phyloP scores from a whole-genome alignment of 1,140 invertebrate genomes.

The Antheraea mylitta region DNA sequence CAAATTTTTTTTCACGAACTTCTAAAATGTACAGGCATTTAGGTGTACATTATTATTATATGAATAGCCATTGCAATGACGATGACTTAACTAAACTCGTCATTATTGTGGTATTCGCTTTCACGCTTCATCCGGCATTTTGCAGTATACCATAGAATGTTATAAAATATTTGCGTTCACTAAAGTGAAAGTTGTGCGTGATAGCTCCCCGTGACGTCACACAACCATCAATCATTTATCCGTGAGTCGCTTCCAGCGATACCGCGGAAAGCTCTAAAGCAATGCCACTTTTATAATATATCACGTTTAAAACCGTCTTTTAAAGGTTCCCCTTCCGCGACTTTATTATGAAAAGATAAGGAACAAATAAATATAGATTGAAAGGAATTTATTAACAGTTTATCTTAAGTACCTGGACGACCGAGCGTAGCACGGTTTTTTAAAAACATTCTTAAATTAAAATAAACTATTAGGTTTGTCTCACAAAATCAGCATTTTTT shows the following conservation, averaged over 20 bases:
- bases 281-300: conserved; percentile 70
- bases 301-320: conserved; percentile 71
- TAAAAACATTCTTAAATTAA: no score
- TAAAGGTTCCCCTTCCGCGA: conserved; percentile 51
- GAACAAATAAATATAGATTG: conserved; percentile 71
- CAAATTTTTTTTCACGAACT: no score
- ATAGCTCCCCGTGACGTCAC: conserved; percentile 45
- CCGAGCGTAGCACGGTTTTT: no score
- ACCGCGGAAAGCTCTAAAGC: conserved; percentile 73
- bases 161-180: conserved; percentile 58
- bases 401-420: no score
- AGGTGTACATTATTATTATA: no score
- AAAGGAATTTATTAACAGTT: conserved; percentile 55
- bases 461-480: no score
- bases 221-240: conserved; percentile 74
- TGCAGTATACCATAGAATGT: neutral
- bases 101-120: conserved; percentile 16
- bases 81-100: conserved; percentile 2
- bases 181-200: conserved; percentile 55
- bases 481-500: no score
- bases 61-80: neutral
- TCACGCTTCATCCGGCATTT: conserved; percentile 23
- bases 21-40: conserved; percentile 11
- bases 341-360: conserved; percentile 54
- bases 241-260: conserved; percentile 49